A percentile compares a stretch with the other conserved stretches of the same genome.
These are phyloP conservation scores for Oenanthe melanoleuca DNA, from an alignment of 2,113 vertebrate genomes.

Conservation along the genomic window DNA sequence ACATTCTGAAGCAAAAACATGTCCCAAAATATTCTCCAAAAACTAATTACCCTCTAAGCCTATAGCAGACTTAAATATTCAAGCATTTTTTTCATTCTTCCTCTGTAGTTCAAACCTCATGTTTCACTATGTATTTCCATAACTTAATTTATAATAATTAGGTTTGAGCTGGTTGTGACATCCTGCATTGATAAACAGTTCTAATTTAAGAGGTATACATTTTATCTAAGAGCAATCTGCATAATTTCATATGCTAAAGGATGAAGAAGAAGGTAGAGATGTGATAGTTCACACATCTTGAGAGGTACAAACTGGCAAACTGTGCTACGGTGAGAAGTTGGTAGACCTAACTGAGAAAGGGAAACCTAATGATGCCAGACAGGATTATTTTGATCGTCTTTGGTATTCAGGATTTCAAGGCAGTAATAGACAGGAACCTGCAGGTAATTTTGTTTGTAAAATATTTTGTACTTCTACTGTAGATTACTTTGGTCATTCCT, in stretches of 20 bases:
- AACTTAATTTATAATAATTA: not conserved
- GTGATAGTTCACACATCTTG: not conserved
- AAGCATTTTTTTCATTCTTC: not conserved
- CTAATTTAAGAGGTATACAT: not conserved
- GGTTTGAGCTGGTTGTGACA: not conserved
- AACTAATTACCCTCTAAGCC: not conserved
- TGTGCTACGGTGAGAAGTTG: not conserved
- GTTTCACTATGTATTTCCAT: not conserved
- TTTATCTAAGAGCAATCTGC: not conserved
- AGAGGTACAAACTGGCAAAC: not conserved
- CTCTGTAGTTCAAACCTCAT: not conserved
- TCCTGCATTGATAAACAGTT: not conserved
- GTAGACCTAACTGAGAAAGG: not conserved
- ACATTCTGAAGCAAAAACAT: not conserved
- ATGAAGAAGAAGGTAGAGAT: not conserved
- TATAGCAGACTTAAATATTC: not conserved
- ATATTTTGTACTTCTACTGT: not conserved
- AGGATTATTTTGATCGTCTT: not conserved
- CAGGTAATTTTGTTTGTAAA: not conserved
- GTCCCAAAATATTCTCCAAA: not conserved
- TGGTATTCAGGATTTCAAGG: not conserved
- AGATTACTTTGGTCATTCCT: not conserved
- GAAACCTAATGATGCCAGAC: not conserved
- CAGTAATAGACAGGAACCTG: not conserved
- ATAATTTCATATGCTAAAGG: not conserved